Conservation (phyloP, 1,140 invertebrate species). For the Pinna nobilis region DNA sequence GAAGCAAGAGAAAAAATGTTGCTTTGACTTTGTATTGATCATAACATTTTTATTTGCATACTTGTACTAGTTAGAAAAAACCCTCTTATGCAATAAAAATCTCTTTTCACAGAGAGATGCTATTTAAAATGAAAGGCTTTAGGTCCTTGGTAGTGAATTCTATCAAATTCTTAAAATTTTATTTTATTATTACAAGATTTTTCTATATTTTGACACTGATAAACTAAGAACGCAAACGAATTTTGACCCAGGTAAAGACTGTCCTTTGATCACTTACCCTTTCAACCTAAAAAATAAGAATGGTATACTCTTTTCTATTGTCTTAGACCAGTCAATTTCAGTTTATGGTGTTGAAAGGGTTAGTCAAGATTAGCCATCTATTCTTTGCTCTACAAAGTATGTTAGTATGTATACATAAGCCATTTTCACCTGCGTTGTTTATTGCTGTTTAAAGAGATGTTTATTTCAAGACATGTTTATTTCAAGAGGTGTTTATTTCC, state of each 20-base stretch:
- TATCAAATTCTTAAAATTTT: too few species aligned
- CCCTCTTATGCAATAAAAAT: too few species aligned
- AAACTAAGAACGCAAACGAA: too few species aligned
- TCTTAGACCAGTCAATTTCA: neutral
- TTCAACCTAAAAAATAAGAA: neutral
- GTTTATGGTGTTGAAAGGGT: neutral
- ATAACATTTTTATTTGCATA: too few species aligned
- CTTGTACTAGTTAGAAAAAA: too few species aligned
- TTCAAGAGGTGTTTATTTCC: neutral
- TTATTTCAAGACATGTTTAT: neutral
- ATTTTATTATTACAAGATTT: too few species aligned
- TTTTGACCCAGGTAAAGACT: neutral
- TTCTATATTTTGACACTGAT: too few species aligned
- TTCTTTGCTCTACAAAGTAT: neutral
- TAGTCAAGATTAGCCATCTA: neutral
- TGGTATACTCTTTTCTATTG: constrained; percentile 4
- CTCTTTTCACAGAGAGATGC: too few species aligned
- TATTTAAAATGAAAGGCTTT: too few species aligned
- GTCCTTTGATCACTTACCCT: neutral
- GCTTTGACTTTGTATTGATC: too few species aligned
- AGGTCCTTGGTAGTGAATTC: too few species aligned
- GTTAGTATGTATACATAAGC: neutral
- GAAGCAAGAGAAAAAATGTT: too few species aligned
- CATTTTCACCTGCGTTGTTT: constrained; percentile 3
- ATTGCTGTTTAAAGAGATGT: neutral